Base-by-base conservation (phyloP, 2,797 vertebrate species). In the Malurus splendens region DNA sequence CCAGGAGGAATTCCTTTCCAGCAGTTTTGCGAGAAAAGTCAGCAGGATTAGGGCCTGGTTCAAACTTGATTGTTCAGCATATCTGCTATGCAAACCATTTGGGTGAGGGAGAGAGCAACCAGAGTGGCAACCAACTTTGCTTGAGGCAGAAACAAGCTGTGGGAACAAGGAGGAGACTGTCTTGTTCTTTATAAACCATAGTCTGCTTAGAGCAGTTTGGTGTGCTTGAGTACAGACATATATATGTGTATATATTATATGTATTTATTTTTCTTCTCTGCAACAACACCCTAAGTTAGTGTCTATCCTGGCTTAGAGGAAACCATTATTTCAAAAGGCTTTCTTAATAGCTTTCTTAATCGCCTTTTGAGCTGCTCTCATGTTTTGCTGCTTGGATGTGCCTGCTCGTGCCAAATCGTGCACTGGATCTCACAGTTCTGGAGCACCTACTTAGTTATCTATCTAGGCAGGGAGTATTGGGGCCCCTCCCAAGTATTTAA, bases 1-100 rank as follows among this genome's bases (percentile, higher is more conserved):
- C 92, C 92, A 82, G 87, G 85, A 94, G 85, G 90, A 95, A 95
- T 93, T 95, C 94, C 95, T 93, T 93, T 95, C 92, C 89, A 91
- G 93, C 87, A 93, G 95, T 92, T 95, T 30, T 87, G 92, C 1
- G 42, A 94, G 89, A 64, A 87, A 92, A 93, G 93, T 94, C 95
- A 94, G 94, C 93, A 89, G 94, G 92, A 94, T 95, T 90, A 93
- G 71, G 94, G 92, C 89, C 87, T 90, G 82, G 93, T 93, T 95
- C 91, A 92, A 93, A 95, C 82, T 92, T 90, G 94, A 92, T 86
- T 82, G 87, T 95, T 95, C 90, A 94, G 92, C 95, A 89, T 10
- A 95, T 93, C 89, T 93, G 93, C 92, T 92, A 83, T 94, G 90
- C 92, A 95, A 93, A 92, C 93, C 79, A 45, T 93, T 94, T 90